These are phyloP conservation scores for Typhlomys cinereus DNA, from an alignment of 2,113 vertebrate species.

Conservation along the genomic window DNA sequence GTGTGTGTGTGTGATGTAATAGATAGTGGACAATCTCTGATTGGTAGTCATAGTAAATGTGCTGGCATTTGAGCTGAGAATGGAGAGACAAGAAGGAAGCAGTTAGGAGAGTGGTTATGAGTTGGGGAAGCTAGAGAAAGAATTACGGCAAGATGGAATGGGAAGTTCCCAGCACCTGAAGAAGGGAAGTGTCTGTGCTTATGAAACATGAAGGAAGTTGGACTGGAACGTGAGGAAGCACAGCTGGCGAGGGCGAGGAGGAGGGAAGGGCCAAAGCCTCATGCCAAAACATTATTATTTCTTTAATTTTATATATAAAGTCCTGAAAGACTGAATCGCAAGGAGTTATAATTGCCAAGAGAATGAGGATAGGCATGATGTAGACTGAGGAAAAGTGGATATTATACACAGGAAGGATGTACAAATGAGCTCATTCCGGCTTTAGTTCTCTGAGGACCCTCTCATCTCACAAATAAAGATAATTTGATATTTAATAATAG, in stretches of 20 bases:
- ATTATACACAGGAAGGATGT: not conserved
- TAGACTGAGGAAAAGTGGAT: not conserved
- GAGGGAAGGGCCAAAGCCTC: not conserved
- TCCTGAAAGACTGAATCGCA: not conserved
- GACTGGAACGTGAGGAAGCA: not conserved
- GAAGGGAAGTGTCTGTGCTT: too few species aligned
- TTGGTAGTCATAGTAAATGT: not conserved
- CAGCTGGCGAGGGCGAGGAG: not conserved
- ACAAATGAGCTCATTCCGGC: not conserved
- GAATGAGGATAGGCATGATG: too few species aligned
- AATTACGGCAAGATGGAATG: not conserved
- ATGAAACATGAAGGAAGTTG: not conserved
- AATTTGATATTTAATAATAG: not conserved
- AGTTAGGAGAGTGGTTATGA: not conserved
- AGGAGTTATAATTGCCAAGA: not conserved
- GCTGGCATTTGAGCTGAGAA: not conserved
- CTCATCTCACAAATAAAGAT: not conserved
- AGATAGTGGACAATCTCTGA: not conserved
- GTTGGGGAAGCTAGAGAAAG: not conserved
- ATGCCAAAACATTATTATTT: too few species aligned
- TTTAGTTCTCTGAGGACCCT: not conserved
- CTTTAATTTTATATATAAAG: too few species aligned
- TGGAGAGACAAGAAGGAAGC: not conserved
- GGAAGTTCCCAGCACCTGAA: not conserved
- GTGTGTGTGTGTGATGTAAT: not conserved